Conservation (phyloP, 2,888 invertebrate species). For the Trissonchulus latispiculum region DNA sequence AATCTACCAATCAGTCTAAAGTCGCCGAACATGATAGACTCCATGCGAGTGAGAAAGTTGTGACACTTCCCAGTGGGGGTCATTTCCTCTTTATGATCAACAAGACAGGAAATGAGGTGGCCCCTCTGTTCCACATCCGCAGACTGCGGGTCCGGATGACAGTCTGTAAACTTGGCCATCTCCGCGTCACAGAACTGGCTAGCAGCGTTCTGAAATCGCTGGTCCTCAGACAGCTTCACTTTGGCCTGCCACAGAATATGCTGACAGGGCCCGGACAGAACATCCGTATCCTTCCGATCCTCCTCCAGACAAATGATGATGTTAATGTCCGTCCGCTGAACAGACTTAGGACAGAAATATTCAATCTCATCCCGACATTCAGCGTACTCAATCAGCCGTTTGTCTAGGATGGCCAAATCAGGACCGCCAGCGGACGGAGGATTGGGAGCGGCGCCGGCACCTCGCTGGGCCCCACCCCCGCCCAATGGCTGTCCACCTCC, state of each 20-base stretch:
- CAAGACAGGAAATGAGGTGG: conserved; percentile 55
- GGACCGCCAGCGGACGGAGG: background rate
- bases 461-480: no score
- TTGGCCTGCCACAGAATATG: conserved; percentile 42
- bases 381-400: background rate
- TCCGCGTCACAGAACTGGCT: conserved; percentile 54
- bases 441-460: background rate
- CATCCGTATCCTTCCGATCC: conserved; percentile 29
- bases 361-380: background rate
- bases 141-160: background rate
- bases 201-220: conserved; percentile 55
- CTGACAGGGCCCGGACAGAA: conserved; percentile 34
- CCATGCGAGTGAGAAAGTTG: conserved; percentile 45
- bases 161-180: conserved; percentile 40
- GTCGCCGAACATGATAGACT: conserved; percentile 72
- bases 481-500: no score
- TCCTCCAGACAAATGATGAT: background rate
- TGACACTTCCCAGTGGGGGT: conserved; percentile 47
- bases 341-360: background rate
- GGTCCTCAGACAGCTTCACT: conserved; percentile 55
- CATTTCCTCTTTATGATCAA: conserved; percentile 57
- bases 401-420: background rate
- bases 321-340: background rate
- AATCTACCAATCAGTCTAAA: conserved; percentile 72
- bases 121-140: conserved; percentile 36